Conservation (phyloP, 2,113 vertebrate species). For the Syngnathoides biaculeatus region DNA sequence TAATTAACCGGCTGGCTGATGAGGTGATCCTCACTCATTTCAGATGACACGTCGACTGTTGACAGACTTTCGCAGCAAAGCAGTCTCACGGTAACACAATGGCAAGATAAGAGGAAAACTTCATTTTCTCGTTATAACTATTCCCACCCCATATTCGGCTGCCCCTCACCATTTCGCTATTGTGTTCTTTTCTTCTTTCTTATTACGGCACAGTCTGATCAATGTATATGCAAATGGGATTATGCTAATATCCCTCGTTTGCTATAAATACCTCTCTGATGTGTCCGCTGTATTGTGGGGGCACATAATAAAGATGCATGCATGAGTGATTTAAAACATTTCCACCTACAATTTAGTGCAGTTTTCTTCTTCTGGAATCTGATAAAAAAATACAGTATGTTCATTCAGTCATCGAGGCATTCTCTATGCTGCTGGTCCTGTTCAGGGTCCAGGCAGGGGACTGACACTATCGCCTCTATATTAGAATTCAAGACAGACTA, state of each 20-base stretch:
- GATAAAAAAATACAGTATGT: too few relatives aligned
- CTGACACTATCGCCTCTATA: too few relatives aligned
- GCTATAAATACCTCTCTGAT: conserved; percentile 12
- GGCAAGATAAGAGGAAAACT: background rate
- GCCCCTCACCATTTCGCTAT: conserved; percentile 20
- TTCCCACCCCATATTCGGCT: conserved; percentile 8
- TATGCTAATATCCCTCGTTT: conserved; percentile 14
- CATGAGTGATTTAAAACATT: conserved; percentile 7
- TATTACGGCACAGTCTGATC: conserved; percentile 7
- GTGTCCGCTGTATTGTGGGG: background rate
- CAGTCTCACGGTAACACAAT: background rate
- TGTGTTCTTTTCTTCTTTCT: conserved; percentile 8
- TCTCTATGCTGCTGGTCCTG: too few relatives aligned
- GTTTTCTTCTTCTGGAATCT: background rate
- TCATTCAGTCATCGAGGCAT: too few relatives aligned
- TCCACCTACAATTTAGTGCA: conserved; percentile 1
- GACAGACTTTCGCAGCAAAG: background rate
- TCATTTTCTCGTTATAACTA: conserved; percentile 3
- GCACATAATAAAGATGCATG: background rate
- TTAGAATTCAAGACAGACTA: too few relatives aligned
- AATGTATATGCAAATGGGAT: conserved; percentile 34
- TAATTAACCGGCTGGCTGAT: conserved; percentile 44
- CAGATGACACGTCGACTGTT: conserved; percentile 46
- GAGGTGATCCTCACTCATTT: conserved; percentile 38
- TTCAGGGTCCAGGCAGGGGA: too few relatives aligned